Evolutionary conservation across 2,888 invertebrate species (phyloP), one percentile per base, ranked within the genome.

Genomic region (Meloe dianella): DNA sequence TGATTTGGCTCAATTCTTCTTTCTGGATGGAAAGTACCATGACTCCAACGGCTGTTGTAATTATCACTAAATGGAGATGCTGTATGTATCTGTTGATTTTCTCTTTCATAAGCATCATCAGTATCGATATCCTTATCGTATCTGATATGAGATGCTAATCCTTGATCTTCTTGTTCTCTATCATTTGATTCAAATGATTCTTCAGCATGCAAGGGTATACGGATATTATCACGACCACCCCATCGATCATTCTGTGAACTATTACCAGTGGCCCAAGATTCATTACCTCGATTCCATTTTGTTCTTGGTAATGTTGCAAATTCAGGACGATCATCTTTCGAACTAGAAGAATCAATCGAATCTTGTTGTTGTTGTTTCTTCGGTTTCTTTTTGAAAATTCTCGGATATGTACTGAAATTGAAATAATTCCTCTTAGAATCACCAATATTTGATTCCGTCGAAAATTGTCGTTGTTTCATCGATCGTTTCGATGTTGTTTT

Each of bases 381-480:
- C 1, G 70, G 57, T 63, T 79, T 79, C 70, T 75, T 78, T 63
- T 77, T 79, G 75, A 91, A 89, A 72, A 94, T 87, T 74, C 93
- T 88, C 0, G 94, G 94, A 79, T 92, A 93, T 0, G 94, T 94
- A 74, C 89, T 89, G 71, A 92, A 90, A 82, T 92, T 92, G 78
- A 93, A 91, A 71, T 87, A 85, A 74, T 87, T 88, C 75, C 87
- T 89, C 74, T 87, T 87, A 58, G 85, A 85, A 56, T 87, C 85
- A 58, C 86, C 86, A 27, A 82, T 84, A 35, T 85, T 84, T 8
- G 86, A 85, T 74, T 87, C 86, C 56, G 87, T 88, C 63, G 85
- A 84, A 64, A 81, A 79, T 71, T 84, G 84, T 76, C 83, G 82
- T 63, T 80, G 74, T 61, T 82, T 80, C 63, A 81, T 71, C 20